Evolutionary conservation across 1,140 invertebrate genomes (phyloP), one percentile per base, ranked within the genome.

Genomic region (Limonius californicus): DNA sequence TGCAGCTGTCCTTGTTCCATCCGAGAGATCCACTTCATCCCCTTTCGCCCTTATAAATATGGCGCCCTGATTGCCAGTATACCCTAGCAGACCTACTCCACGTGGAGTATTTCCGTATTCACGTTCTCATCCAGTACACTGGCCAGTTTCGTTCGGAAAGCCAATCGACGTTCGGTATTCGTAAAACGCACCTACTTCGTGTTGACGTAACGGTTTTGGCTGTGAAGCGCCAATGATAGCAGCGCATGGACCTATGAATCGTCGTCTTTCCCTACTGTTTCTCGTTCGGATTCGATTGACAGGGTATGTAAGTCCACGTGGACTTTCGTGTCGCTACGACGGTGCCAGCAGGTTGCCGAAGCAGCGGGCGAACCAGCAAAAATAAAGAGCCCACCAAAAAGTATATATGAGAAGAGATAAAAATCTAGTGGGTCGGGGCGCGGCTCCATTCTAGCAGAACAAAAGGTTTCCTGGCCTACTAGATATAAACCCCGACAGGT

Each of bases 31-130:
- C 71, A 72, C 73, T 71, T 68, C 72, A 68, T 69, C 72, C 73
- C 73, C 71, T 75, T 76, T 74, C 74, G 71, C 73, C 74, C 74
- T 72, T 76, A 76, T 76, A 76, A 76, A 76, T 76, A 76, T 76
- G 74, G 74, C 74, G 74, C 71, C 73, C 73, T 76, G 74, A 76
- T 76, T 76, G 73, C 74, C 74, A 74, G 73, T 75, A 74, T 76
- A 73, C 69, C 70, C 70, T 70, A 69, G 71, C 71, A 69, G 66
- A 70, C 62, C 62, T 23, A 64, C 66, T 72, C 73, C 62, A 75
- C 74, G 73, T 76, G 50, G 73, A 73, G 69, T 63, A 8, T 11
- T 45, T 60, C 30, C 14, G 20, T 59, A 47, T 50, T 68, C 59
- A 53, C 21, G 8, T 32, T 9, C n/a, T 14, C 9, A 12, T n/a